Evolutionary conservation across 2,888 invertebrate species (phyloP), one percentile per base, ranked within the genome.

Genomic region (Polylopha cassiicola): DNA sequence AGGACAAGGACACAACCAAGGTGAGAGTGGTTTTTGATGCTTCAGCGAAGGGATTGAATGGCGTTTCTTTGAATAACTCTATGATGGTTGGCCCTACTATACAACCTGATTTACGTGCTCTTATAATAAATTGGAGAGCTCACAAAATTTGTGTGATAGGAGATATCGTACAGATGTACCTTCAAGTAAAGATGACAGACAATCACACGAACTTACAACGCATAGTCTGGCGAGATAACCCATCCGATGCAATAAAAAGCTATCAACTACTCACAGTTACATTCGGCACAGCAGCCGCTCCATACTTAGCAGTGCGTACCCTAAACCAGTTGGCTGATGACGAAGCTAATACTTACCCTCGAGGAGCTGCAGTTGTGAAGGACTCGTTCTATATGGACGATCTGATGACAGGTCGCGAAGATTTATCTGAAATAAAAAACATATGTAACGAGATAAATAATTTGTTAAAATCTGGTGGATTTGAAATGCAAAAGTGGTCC

Each of bases 81-180:
- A 39, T 55, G 39, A 32, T 53, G 37, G 39, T 46, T 2, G 55
- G 56, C 8, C 51, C 53, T 10, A 39, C 37, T 6, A 8, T 56
- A 18, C 58, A 59, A 37, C 37, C 50, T 2, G 48, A 48, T 38
- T 7, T 53, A 26, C 45, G 49, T 13, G 30, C 38, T 4, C 39
- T 55, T 3, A n/a, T 48, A 3, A 43, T 49, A 7, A 4, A 37
- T 14, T 56, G 53, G 46, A 11, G 53, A 36, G 43, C 9, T 9
- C 46, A 44, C 13, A 95, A 75, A 39, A 95, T 76, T 1, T 95
- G 95, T 46, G 94, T 50, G n/a, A 34, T 42, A 2, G 45, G 26
- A 16, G 47, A 49, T n/a, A 53, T 44, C 24, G 31, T 39, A 4
- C 53, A 61, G 39, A 61, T 60, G 56, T 62, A 55, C 23, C 23